Base-by-base conservation (phyloP, 2,113 vertebrate genomes). In the Recurvirostra avosetta region DNA sequence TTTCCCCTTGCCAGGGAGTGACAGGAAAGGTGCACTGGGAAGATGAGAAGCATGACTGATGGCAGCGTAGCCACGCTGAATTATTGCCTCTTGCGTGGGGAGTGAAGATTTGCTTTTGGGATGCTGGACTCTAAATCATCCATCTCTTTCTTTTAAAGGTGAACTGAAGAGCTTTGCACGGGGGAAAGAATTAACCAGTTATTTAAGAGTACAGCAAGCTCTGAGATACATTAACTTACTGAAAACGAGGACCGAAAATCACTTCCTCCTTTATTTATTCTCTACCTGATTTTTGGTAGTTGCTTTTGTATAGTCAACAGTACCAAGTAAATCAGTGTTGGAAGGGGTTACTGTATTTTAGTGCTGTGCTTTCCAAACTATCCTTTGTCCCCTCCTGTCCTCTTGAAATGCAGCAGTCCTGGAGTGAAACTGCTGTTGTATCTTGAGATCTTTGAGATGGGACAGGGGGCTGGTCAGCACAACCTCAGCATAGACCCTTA, bases 21-120 rank as follows among this genome's bases (percentile, higher is more conserved):
- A 89, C 90, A 93, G 87, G 70, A 87, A 90, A 96, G 92, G 76
- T 73, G 32, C 66, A 34, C 30, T 36, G 70, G 87, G 71, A 86
- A 78, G 76, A 88, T 61, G 96, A 82, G 84, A 63, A 70, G 38
- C 25, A 7, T 96, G 92, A 91, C 78, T 94, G 78, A 91, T 93
- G n/a, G 76, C 65, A 94, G 88, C 11, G 2, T 53, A n/a, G 59
- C 59, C 15, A 8, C 86, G 18, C 59, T 96, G 94, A 97, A 86
- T 96, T 96, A 92, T 62, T 95, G 86, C 72, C 53, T 89, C 38
- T 84, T 49, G 63, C 36, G 16, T 80, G 75, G 50, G 70, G 25
- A 97, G 76, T 2, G 1, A 52, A 95, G 95, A 83, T 93, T 96
- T 96, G 93, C 83, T 95, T 96, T 96, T 83, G 91, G 82, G 84